Conservation (phyloP, 2,888 invertebrate genomes). For the Phyllotreta striolata region DNA sequence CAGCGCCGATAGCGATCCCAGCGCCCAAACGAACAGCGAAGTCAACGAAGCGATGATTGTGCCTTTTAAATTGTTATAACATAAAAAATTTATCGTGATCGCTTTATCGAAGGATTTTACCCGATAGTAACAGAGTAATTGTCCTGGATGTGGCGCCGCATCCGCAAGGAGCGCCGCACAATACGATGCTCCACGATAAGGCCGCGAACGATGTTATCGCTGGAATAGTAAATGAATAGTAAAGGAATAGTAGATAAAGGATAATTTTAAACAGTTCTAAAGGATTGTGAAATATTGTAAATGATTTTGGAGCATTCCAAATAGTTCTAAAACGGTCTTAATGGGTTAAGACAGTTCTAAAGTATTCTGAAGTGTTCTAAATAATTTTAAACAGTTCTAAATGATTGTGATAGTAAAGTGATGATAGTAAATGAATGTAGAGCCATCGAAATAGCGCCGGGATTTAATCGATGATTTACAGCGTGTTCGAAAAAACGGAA, state of each 20-base stretch:
- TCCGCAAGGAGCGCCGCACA: slow-evolving; percentile 62
- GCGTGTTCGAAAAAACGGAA: slow-evolving; percentile 20
- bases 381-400: too few species aligned
- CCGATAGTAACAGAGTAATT: slow-evolving; percentile 55
- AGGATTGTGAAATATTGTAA: too few species aligned
- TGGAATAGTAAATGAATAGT: slow-evolving; percentile 23
- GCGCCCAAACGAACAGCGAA: slow-evolving; percentile 69
- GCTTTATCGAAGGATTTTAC: slow-evolving; percentile 8
- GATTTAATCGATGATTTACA: slow-evolving; percentile 18
- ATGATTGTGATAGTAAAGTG: too few species aligned
- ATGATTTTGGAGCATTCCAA: too few species aligned
- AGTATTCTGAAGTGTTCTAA: too few species aligned
- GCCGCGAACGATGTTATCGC: slow-evolving; percentile 63
- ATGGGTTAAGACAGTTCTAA: too few species aligned
- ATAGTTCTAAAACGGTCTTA: too few species aligned
- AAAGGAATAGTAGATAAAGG: too few species aligned
- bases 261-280: too few species aligned
- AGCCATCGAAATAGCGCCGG: neutral
- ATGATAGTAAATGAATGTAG: too few species aligned
- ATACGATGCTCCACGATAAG: slow-evolving; percentile 64
- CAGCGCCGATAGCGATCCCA: slow-evolving; percentile 68
- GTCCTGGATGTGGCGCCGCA: slow-evolving; percentile 55
- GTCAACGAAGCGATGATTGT: slow-evolving; percentile 67
- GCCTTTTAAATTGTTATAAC: slow-evolving; percentile 53
- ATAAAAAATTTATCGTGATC: too few species aligned